Evolutionary conservation across 2,797 vertebrate genomes (phyloP).

Genomic region (Clarias laeviceps): DNA sequence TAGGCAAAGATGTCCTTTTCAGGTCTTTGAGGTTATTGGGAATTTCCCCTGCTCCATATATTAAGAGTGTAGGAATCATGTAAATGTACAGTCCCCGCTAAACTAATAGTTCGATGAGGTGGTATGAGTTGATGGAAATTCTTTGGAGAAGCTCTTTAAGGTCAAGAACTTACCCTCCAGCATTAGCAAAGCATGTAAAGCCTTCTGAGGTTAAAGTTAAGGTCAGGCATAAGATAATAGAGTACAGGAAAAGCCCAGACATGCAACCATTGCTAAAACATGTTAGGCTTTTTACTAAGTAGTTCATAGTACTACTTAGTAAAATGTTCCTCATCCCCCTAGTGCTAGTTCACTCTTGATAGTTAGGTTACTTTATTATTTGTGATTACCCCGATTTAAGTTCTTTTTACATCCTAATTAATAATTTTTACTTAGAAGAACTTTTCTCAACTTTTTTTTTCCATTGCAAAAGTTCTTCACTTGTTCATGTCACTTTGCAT

Average conservation of each 20-base stretch:
- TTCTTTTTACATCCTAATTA: constrained; percentile 12
- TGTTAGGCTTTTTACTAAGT: constrained; percentile 28
- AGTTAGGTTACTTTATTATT: no score
- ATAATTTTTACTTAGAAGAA: constrained; percentile 22
- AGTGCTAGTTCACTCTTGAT: constrained; percentile 18
- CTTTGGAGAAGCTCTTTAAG: not conserved
- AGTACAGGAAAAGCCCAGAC: constrained; percentile 30
- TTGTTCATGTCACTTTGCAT: constrained; percentile 8
- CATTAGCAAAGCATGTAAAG: constrained; percentile 2
- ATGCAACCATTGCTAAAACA: constrained; percentile 35
- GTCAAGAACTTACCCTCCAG: constrained; percentile 21
- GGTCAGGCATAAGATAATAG: constrained; percentile 35
- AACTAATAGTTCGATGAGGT: not conserved
- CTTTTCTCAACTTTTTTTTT: not conserved
- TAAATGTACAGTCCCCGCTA: not conserved
- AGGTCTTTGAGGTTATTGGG: not conserved
- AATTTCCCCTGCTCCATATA: not conserved
- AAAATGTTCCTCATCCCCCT: constrained; percentile 22
- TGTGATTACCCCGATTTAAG: not conserved
- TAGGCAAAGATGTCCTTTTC: not conserved
- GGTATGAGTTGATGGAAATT: not conserved
- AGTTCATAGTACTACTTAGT: constrained; percentile 10
- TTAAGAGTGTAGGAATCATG: not conserved
- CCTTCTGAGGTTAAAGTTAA: constrained; percentile 33
- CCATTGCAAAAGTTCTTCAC: not conserved